Conservation (phyloP, 1,140 invertebrate genomes). For the Matsumurasca onukii region DNA sequence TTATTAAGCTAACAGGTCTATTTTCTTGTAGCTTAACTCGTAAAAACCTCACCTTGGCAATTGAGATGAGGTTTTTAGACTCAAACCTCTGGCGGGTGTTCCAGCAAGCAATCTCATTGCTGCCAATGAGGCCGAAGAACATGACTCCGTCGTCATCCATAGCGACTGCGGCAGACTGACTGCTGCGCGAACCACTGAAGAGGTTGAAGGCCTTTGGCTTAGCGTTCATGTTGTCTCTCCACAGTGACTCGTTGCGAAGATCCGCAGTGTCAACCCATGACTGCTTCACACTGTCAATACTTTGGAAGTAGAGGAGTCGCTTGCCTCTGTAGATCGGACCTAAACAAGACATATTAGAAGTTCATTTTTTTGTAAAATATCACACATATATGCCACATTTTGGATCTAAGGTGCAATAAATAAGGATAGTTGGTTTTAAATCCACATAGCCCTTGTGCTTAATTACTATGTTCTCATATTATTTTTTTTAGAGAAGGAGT, state of each 20-base stretch:
- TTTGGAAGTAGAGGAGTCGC: slow-evolving; percentile 72
- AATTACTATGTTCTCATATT: too few relatives aligned
- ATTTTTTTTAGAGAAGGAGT: too few relatives aligned
- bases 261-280: slow-evolving; percentile 63
- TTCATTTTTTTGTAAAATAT: too few relatives aligned
- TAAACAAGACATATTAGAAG: too few relatives aligned
- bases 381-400: too few relatives aligned
- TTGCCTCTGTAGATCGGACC: slow-evolving; percentile 48
- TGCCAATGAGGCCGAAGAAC: slow-evolving; percentile 45
- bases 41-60: slow-evolving; percentile 37
- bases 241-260: slow-evolving; percentile 47
- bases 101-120: slow-evolving; percentile 49
- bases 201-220: slow-evolving; percentile 36
- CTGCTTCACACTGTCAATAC: slow-evolving; percentile 68
- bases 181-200: slow-evolving; percentile 34
- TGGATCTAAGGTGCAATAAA: too few relatives aligned
- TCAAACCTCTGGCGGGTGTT: slow-evolving; percentile 40
- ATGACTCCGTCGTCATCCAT: slow-evolving; percentile 44
- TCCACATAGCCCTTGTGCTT: not conserved
- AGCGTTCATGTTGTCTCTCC: slow-evolving; percentile 35
- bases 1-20: too few relatives aligned
- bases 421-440: too few relatives aligned
- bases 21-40: not conserved
- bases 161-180: slow-evolving; percentile 47
- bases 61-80: slow-evolving; percentile 30